Percentiles rank a stretch among this genome's conserved stretches.
Evolutionary conservation across 1,140 invertebrate species (phyloP).

Genomic region (Drosophila lacertosa): DNA sequence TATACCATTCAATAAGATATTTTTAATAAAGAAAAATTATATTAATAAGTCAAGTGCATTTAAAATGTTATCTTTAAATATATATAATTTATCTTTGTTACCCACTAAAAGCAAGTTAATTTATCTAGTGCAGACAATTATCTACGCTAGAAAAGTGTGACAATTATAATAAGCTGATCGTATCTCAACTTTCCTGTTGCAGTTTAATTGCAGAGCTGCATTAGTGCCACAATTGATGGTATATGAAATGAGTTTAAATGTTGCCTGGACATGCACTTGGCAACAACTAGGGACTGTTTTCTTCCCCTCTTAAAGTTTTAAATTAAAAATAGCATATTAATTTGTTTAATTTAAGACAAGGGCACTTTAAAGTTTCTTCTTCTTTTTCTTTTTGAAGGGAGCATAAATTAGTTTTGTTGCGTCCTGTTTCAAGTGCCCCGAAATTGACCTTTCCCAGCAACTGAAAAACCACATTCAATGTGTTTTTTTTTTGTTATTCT

Average conservation of each 20-base stretch:
- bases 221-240: conserved; percentile 67
- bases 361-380: no score
- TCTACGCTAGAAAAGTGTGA: conserved; percentile 8
- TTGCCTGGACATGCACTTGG: conserved; percentile 60
- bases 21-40: no score
- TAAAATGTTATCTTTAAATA: no score
- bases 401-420: conserved; percentile 54
- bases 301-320: no score
- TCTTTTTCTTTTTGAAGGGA: background rate
- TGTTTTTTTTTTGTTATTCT: background rate
- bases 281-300: conserved; percentile 9
- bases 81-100: no score
- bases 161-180: conserved; percentile 1
- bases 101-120: background rate
- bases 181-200: conserved; percentile 55
- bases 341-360: conserved; percentile 24
- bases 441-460: conserved; percentile 52
- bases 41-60: no score
- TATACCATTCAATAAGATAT: no score
- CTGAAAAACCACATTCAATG: conserved; percentile 32
- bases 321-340: conserved; percentile 2
- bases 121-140: background rate
- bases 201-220: conserved; percentile 41
- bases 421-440: conserved; percentile 54
- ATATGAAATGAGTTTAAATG: conserved; percentile 35